Evolutionary conservation across 2,113 vertebrate species (phyloP), one percentile per base, ranked within the genome.

Genomic region (Azemiops feae): DNA sequence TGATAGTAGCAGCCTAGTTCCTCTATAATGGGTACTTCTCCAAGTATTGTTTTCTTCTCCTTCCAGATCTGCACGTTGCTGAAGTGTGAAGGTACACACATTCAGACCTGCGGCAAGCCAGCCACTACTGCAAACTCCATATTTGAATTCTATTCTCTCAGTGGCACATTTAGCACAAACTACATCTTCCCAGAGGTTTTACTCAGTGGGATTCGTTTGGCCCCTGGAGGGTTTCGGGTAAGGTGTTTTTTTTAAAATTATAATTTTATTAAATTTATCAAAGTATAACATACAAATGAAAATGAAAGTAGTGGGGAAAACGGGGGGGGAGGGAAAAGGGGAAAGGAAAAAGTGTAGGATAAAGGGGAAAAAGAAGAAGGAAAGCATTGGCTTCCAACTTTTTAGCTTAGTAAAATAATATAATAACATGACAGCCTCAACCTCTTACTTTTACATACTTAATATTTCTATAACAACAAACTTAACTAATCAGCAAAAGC

Each of bases 101-200:
- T 93, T 27, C 58, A 60, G 2, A 96, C 96, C 0, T 98, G 98
- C 0, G 98, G 97, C 3, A 69, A 95, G 34, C 85, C 97, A 0
- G 92, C 95, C 5, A 97, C 97, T 55, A 95, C 0, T 0, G 97
- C 98, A 6, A 92, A 95, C 30, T 98, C 97, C 69, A 27, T 60
- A 50, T 98, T 98, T 96, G 95, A 97, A 9, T 96, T 55, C 87
- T 97, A 98, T 94, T 98, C 97, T 34, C 97, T 98, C 92, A 97
- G 98, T 0, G 98, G 98, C 87, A 98, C 96, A 0, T 98, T 98
- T 88, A 90, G 91, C 50, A 97, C 98, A 34, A 96, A 86, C 52
- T 95, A 97, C 0, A 95, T 98, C 45, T 98, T 98, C 81, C 98
- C 98, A 14, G 97, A 98, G 92, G 97, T 98, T 85, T 4, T 98